Base-by-base conservation (phyloP, 2,113 vertebrate species). In the Rhadina sibilatrix region DNA sequence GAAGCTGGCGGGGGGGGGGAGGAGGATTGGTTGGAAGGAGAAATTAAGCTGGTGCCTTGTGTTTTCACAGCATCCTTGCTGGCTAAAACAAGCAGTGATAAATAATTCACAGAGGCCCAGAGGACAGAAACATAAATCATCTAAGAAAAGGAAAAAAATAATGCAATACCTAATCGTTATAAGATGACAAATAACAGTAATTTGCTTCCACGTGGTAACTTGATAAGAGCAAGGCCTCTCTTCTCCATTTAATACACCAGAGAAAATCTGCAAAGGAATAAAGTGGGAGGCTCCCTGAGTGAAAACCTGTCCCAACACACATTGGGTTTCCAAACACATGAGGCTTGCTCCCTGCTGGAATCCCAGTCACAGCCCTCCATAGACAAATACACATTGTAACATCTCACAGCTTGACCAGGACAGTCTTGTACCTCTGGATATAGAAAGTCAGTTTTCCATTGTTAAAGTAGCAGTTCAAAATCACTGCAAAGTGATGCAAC, bases 171-270 rank as follows among this genome's bases (percentile, higher is more conserved):
- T 50, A 78, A 91, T 63, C 68, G 49, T 35, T 38, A 18, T 13
- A 18, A 31, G 38, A 82, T 83, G 71, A 94, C 49, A 47, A 84
- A 96, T 84, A 64, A 23, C 66, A 89, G 47, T 54, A 25, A 84
- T 80, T 70, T 75, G 17, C 57, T 66, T 75, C 44, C 27, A 50
- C 0, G 0, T n/a, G 35, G 30, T 74, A 81, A 89, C 64, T 61
- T 50, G 46, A 49, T 91, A 57, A 54, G 37, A 46, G 25, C 15
- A 74, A 23, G 47, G 69, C 77, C 77, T 81, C 30, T 15, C 59
- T 69, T 7, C 10, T 70, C 75, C 6, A 21, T 86, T 31, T 42
- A 23, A 63, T 33, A 10, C 2, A 31, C 4, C 27, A 64, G 80
- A 66, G 61, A 27, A 83, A 75, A 71, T 49, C 30, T 65, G 27